Percentiles rank a stretch among this genome's conserved stretches.
Conservation (phyloP, 2,888 invertebrate species). For the Macrophya annulata region DNA sequence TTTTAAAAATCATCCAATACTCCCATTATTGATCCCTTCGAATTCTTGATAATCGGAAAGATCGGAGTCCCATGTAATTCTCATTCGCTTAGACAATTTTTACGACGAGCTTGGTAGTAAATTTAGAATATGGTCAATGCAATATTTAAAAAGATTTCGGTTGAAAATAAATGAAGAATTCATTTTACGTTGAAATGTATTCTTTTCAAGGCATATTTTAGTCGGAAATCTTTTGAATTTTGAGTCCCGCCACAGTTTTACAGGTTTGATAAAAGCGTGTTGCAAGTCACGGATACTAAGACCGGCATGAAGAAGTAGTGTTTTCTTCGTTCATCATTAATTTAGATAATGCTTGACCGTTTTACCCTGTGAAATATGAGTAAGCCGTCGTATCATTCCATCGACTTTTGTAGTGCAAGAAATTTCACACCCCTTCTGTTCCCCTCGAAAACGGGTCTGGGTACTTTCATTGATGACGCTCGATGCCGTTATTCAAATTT, state of each 20-base stretch:
- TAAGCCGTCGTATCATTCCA: not conserved
- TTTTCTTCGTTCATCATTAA: not conserved
- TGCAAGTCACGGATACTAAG: not conserved
- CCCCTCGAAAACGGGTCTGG: slow-evolving; percentile 24
- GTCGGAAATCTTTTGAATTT: not conserved
- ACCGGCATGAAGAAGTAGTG: not conserved
- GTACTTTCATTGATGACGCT: slow-evolving; percentile 46
- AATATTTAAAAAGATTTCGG: not conserved
- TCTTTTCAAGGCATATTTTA: not conserved
- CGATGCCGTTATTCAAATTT: slow-evolving; percentile 45
- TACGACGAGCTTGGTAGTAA: not conserved
- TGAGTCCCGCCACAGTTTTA: not conserved
- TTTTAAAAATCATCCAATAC: not conserved
- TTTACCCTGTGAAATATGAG: not conserved
- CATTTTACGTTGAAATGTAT: too few relatives aligned
- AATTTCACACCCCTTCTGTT: slow-evolving; percentile 13
- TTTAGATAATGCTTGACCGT: slow-evolving; percentile 1
- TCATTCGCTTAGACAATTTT: not conserved
- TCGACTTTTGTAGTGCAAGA: slow-evolving; percentile 2
- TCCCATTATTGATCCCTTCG: too few relatives aligned
- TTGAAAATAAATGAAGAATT: not conserved
- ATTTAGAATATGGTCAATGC: not conserved
- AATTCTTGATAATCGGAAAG: not conserved
- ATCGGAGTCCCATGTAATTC: not conserved
- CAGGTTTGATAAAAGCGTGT: not conserved